Conservation (phyloP, 2,113 vertebrate species). For the Anoplopoma fimbria region DNA sequence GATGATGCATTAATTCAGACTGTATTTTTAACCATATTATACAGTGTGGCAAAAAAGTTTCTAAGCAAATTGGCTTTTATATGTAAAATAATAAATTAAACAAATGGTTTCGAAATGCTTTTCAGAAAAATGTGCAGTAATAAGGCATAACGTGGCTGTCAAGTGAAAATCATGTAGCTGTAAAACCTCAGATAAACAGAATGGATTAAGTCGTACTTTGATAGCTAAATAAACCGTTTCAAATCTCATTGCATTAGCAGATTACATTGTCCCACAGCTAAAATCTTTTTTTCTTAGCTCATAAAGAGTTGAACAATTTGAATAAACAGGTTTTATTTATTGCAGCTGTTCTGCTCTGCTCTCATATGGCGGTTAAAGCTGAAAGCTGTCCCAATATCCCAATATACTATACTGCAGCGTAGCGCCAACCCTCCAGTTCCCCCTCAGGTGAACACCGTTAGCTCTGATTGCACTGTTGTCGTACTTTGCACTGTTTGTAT, state of each 20-base stretch:
- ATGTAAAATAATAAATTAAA: not conserved
- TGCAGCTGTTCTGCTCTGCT: not conserved
- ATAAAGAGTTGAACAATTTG: not conserved
- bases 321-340: not conserved
- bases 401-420: not conserved
- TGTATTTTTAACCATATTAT: not conserved
- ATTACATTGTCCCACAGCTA: not conserved
- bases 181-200: not conserved
- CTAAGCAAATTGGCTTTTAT: not conserved
- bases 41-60: not conserved
- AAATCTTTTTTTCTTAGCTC: not conserved
- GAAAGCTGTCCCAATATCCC: not conserved
- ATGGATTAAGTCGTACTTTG: not conserved
- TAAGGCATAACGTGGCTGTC: not conserved
- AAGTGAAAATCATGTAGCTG: not conserved
- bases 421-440: not conserved
- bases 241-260: no score
- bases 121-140: not conserved
- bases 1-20: no score
- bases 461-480: not conserved
- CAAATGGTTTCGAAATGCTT: not conserved
- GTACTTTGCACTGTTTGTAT: not conserved
- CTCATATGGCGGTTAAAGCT: not conserved
- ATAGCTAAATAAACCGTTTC: not conserved
- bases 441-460: not conserved